Evolutionary conservation across 1,140 invertebrate species (phyloP).

Genomic region (Caenorhabditis inopinata): DNA sequence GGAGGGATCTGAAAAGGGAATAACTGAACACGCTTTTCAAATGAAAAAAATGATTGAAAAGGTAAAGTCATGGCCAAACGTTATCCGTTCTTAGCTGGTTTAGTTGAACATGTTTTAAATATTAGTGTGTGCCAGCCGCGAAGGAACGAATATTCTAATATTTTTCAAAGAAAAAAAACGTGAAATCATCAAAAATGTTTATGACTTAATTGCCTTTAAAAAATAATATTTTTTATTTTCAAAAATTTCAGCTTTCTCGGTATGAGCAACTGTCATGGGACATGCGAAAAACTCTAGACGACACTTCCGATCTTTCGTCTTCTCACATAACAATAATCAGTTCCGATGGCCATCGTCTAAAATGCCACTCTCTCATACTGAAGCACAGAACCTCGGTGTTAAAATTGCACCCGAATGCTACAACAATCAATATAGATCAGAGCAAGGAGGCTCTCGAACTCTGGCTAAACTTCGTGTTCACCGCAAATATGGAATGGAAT

Average conservation of each 20-base stretch:
- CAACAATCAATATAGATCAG: background rate
- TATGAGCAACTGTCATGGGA: background rate
- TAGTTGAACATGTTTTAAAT: too few relatives aligned
- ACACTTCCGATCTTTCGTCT: background rate
- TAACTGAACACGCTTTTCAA: constrained; percentile 13
- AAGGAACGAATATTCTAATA: too few relatives aligned
- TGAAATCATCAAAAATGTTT: too few relatives aligned
- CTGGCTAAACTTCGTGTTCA: background rate
- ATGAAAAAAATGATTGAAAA: constrained; percentile 8
- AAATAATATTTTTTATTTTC: too few relatives aligned
- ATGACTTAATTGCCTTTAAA: too few relatives aligned
- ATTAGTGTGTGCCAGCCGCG: too few relatives aligned
- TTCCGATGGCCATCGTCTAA: background rate
- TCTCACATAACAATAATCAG: background rate
- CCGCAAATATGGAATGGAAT: constrained; percentile 4
- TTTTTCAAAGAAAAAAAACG: too few relatives aligned
- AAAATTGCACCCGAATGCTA: background rate
- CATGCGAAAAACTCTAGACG: background rate
- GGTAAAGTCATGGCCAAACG: background rate
- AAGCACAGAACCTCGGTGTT: background rate
- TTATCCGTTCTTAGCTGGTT: too few relatives aligned
- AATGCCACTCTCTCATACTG: background rate
- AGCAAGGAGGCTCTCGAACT: background rate
- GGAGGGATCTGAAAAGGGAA: background rate
- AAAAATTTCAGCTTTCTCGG: background rate